Evolutionary conservation across 2,113 vertebrate genomes (phyloP), one percentile per base, ranked within the genome.

Genomic region (Corapipo altera): DNA sequence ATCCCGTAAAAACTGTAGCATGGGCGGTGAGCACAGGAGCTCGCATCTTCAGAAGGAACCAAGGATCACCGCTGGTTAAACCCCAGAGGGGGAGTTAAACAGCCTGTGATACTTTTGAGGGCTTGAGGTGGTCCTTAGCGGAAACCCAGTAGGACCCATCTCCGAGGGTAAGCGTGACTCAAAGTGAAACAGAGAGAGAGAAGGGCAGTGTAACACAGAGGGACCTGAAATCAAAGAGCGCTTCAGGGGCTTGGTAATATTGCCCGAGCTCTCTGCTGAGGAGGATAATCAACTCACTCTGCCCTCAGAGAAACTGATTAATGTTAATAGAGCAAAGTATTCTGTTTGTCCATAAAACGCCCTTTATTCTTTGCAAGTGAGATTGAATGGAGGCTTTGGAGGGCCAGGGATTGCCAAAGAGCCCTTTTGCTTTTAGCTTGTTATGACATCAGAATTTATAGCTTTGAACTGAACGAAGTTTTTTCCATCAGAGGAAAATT

Each of bases 1-100:
- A 4, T 8, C 58, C 55, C 12, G 0, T 3, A 7, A 18, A 28
- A 2, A 8, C 2, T 5, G 44, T 4, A 4, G 64, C 5, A 1
- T 3, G 54, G 24, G 3, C 6, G 6, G 0, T 1, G 49, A 20
- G 75, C n/a, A 0, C 30, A 4, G 39, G 3, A 20, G 15, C 33
- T 33, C 15, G 0, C 28, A 5, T 6, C 22, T 26, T 26, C 6
- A 1, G 30, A 10, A 30, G 2, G 41, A 5, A 6, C 18, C 32
- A 0, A 1, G 24, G 13, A 1, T 6, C n/a, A 0, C 18, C 49
- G 48, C 17, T 15, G 19, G 4, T 12, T 30, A 16, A 26, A 28
- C 6, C 51, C 30, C 11, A 5, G 28, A 14, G 74, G 28, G 70
- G 24, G 20, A 26, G 26, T 9, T 27, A 37, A 44, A 5, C 16